phyloP scores from a whole-genome alignment of 37 sponge, comb jelly and placozoan genomes.

The Chondrosia reniformis region DNA sequence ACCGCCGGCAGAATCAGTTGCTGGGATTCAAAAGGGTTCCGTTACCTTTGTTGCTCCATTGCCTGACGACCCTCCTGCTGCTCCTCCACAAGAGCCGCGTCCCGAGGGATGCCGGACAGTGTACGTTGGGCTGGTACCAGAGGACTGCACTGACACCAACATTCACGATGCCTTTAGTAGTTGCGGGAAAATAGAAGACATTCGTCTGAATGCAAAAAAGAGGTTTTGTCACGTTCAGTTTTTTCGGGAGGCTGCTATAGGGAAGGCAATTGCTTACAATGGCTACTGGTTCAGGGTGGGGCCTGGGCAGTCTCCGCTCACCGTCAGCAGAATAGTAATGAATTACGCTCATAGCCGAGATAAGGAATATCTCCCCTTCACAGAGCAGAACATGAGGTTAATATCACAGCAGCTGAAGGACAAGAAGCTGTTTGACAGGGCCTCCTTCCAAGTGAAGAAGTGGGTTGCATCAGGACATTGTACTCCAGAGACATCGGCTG shows the following conservation, averaged over 20 bases:
- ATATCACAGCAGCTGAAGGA: conserved; percentile 46
- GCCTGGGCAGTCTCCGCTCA: conserved; percentile 5
- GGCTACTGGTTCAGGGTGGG: conserved; percentile 40
- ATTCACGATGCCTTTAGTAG: conserved; percentile 52
- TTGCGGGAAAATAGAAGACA: conserved; percentile 51
- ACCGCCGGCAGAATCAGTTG: neutral
- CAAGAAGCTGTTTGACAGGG: conserved; percentile 38
- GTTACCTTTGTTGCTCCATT: neutral
- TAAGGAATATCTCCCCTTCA: conserved; percentile 31
- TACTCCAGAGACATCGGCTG: conserved; percentile 20
- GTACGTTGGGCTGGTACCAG: conserved; percentile 68
- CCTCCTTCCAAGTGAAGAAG: conserved; percentile 39
- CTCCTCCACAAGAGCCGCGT: neutral
- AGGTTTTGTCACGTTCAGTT: conserved; percentile 70
- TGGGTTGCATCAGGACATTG: conserved; percentile 63
- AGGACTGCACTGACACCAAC: conserved; percentile 45
- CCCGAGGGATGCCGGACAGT: conserved; percentile 35
- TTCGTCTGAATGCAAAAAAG: conserved; percentile 40
- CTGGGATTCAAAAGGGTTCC: conserved; percentile 1
- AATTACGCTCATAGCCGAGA: conserved; percentile 55
- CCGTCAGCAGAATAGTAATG: conserved; percentile 45
- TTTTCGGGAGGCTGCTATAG: conserved; percentile 20
- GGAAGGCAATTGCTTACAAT: conserved; percentile 45
- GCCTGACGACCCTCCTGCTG: neutral
- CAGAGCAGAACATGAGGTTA: neutral